A percentile compares a stretch with the other conserved stretches of the same genome.
Conservation (phyloP, 2,888 invertebrate genomes). For the Ceriagrion tenellum region DNA sequence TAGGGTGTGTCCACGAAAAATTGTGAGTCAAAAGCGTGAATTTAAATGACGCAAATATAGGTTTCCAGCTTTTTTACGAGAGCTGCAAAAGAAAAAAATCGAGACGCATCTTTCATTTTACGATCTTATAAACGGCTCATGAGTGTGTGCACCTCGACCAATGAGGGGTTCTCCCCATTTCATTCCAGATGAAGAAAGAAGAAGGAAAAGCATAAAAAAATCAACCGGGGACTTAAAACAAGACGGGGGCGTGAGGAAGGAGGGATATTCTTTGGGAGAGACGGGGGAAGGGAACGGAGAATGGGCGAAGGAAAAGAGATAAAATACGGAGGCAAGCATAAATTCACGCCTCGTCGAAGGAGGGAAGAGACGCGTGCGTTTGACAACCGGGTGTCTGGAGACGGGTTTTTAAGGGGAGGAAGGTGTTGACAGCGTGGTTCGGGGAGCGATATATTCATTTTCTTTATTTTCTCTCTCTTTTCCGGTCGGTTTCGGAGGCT, state of each 20-base stretch:
- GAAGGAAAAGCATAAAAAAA: background rate
- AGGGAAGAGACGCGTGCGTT: background rate
- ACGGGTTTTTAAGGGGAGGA: background rate
- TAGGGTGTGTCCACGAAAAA: too few relatives aligned
- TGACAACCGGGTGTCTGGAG: background rate
- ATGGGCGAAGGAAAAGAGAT: background rate
- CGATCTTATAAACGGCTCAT: background rate
- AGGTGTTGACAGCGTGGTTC: background rate
- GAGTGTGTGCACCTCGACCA: background rate
- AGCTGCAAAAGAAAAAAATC: too few relatives aligned
- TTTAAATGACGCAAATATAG: too few relatives aligned
- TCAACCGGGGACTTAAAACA: background rate
- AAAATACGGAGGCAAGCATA: slow-evolving; percentile 19
- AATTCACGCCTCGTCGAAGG: background rate
- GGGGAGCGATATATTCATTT: background rate
- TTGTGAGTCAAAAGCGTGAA: too few relatives aligned
- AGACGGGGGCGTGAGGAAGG: background rate
- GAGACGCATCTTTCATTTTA: background rate
- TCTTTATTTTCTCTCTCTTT: background rate
- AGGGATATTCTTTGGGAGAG: background rate
- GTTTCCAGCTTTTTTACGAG: too few relatives aligned
- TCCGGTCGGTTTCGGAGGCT: background rate
- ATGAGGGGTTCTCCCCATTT: background rate
- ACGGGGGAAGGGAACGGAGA: too few relatives aligned
- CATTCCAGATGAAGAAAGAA: background rate